These are phyloP conservation scores for Xerus rutilus DNA, from an alignment of 2,797 vertebrate genomes.

Conservation along the genomic window DNA sequence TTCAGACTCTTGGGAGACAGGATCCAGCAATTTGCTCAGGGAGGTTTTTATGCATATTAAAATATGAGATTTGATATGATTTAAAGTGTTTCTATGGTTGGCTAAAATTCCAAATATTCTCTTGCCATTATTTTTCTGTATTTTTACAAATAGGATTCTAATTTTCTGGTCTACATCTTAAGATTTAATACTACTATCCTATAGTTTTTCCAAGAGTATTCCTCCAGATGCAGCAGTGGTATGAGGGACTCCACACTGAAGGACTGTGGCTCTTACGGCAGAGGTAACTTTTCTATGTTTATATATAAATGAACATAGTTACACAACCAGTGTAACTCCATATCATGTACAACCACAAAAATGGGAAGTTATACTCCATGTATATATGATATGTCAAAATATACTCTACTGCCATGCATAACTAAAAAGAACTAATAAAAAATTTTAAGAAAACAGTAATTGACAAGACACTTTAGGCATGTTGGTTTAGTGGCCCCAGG, in stretches of 20 bases:
- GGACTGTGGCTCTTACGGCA: background rate
- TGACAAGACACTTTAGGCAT: background rate
- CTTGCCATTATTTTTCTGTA: background rate
- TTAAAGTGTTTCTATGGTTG: background rate
- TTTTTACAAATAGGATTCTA: constrained; percentile 7
- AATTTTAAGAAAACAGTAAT: background rate
- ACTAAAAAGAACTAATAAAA: background rate
- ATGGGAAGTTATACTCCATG: too few relatives aligned
- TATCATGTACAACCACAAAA: too few relatives aligned
- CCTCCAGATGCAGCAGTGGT: background rate
- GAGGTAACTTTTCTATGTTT: background rate
- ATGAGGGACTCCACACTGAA: background rate
- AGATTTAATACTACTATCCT: background rate
- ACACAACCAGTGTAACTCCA: too few relatives aligned
- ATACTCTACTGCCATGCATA: too few relatives aligned
- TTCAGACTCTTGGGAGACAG: background rate
- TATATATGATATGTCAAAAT: too few relatives aligned
- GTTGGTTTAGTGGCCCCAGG: background rate
- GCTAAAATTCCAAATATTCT: constrained; percentile 44
- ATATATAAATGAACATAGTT: too few relatives aligned
- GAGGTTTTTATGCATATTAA: background rate
- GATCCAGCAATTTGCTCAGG: background rate
- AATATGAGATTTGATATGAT: constrained; percentile 23
- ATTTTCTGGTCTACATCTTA: background rate
- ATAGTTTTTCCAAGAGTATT: background rate